These are phyloP conservation scores for Erithacus rubecula DNA, from an alignment of 2,797 vertebrate genomes.

Conservation along the genomic window DNA sequence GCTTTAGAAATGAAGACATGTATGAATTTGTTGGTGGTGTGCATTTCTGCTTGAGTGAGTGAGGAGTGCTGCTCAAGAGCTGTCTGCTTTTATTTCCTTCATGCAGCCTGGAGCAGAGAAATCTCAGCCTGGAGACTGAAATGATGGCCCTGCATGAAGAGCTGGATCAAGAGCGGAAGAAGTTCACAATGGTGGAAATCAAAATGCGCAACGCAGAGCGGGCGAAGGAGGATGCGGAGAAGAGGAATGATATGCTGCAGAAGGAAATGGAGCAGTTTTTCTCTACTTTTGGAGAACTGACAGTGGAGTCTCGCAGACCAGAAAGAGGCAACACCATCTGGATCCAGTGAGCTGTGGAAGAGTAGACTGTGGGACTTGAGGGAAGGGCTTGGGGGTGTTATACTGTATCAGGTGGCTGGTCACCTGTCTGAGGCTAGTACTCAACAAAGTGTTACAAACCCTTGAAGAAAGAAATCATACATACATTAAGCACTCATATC, in stretches of 20 bases:
- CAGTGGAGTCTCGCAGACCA: conserved; percentile 85
- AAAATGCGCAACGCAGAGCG: conserved; percentile 98
- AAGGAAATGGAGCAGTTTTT: conserved; percentile 99
- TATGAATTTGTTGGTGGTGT: not conserved
- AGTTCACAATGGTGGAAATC: conserved; percentile 99
- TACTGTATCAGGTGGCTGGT: conserved; percentile 74
- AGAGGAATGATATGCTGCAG: conserved; percentile 95
- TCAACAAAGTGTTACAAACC: conserved; percentile 57
- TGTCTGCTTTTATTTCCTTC: not conserved
- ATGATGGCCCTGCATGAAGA: conserved; percentile 92
- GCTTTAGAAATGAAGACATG: not conserved
- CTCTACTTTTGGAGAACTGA: conserved; percentile 95
- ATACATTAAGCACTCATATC: conserved; percentile 55
- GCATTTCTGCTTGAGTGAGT: not conserved
- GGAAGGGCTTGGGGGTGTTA: conserved; percentile 12
- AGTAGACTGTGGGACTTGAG: conserved; percentile 22
- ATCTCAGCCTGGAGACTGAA: conserved; percentile 90
- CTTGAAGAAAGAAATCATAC: conserved; percentile 60
- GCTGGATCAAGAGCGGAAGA: conserved; percentile 97
- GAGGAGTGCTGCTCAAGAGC: not conserved
- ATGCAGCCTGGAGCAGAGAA: conserved; percentile 91
- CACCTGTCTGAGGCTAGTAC: conserved; percentile 75
- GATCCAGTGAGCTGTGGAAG: conserved; percentile 86
- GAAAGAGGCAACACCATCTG: conserved; percentile 93
- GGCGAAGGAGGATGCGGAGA: conserved; percentile 95